Conservation (phyloP, 1,140 invertebrate species). For the Aporrectodea caliginosa region DNA sequence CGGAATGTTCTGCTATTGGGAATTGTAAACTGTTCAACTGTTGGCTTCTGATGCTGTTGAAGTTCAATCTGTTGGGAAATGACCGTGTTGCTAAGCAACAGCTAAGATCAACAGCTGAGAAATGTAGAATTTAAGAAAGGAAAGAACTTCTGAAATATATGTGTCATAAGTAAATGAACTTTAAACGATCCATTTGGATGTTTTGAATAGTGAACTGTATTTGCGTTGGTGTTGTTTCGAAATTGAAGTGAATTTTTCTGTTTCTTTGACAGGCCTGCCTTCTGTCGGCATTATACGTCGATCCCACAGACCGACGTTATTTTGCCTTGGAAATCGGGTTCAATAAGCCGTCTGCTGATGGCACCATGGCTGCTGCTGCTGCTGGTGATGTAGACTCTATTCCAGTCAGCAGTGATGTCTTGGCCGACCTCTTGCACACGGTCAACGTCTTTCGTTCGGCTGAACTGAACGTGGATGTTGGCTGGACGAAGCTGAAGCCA, state of each 20-base stretch:
- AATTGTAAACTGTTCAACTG: too few relatives aligned
- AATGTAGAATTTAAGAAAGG: too few relatives aligned
- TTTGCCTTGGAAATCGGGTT: background rate
- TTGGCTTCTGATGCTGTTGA: too few relatives aligned
- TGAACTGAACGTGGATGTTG: background rate
- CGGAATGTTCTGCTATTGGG: too few relatives aligned
- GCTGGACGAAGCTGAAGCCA: background rate
- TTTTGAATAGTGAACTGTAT: too few relatives aligned
- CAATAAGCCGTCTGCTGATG: background rate
- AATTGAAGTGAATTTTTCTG: background rate
- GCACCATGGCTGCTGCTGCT: too few relatives aligned
- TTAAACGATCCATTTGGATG: too few relatives aligned
- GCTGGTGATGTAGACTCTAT: background rate
- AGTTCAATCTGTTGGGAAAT: too few relatives aligned
- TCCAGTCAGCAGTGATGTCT: background rate
- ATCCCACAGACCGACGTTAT: background rate
- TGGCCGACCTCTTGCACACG: background rate
- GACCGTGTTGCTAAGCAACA: too few relatives aligned
- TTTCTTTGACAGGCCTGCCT: background rate
- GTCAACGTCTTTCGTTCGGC: background rate
- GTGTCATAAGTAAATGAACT: too few relatives aligned
- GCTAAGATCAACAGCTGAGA: too few relatives aligned
- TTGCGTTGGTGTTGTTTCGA: background rate
- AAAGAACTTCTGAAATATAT: too few relatives aligned
- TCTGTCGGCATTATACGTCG: background rate